A percentile compares a stretch with the other conserved stretches of the same genome.
phyloP scores from a whole-genome alignment of 2,888 invertebrate genomes.

The Papilio gigon region DNA sequence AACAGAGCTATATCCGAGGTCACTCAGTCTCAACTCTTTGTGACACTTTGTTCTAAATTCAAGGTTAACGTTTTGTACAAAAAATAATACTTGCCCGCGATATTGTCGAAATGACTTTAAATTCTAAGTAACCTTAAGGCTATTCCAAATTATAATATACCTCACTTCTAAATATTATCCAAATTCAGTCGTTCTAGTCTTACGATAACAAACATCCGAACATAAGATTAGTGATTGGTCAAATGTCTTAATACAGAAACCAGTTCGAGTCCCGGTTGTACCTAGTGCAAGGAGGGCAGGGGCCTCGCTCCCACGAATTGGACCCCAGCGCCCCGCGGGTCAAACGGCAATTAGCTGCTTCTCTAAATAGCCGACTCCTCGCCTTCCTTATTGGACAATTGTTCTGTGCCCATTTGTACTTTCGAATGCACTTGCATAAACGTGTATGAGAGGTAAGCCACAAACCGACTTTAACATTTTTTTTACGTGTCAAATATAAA shows the following conservation, averaged over 20 bases:
- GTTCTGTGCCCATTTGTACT: slow-evolving; percentile 19
- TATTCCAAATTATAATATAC: no score
- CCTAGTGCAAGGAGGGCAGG: slow-evolving; percentile 61
- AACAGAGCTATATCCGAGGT: no score
- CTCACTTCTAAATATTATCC: no score
- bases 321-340: slow-evolving; percentile 60
- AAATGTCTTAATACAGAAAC: slow-evolving; percentile 41
- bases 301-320: slow-evolving; percentile 60
- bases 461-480: background rate
- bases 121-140: no score
- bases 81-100: no score
- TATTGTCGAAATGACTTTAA: no score
- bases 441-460: background rate
- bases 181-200: no score
- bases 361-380: slow-evolving; percentile 49
- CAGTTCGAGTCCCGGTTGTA: slow-evolving; percentile 46
- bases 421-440: slow-evolving; percentile 1
- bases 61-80: no score
- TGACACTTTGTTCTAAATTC: no score
- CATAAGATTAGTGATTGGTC: background rate
- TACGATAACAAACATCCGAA: background rate
- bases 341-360: slow-evolving; percentile 65
- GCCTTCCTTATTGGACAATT: slow-evolving; percentile 35
- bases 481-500: background rate
- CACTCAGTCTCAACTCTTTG: no score